These are phyloP conservation scores for Ornithoptera alexandrae DNA, from an alignment of 2,888 invertebrate species.

Conservation along the genomic window DNA sequence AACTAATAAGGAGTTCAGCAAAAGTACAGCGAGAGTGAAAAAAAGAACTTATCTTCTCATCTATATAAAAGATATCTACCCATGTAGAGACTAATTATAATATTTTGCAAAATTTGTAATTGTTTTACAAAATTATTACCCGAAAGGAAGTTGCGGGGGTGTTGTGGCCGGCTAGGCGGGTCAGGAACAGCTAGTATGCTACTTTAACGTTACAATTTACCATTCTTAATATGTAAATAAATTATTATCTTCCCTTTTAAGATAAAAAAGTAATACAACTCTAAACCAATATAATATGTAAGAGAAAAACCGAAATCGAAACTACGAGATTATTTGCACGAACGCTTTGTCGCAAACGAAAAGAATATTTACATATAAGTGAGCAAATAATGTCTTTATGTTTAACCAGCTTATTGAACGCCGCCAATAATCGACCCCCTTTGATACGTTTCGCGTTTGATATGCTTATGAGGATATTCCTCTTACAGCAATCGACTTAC, in stretches of 20 bases:
- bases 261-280: not conserved
- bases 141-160: too few relatives aligned
- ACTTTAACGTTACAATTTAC: too few relatives aligned
- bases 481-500: constrained; percentile 9
- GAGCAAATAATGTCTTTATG: constrained; percentile 11
- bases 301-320: not conserved
- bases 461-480: constrained; percentile 24
- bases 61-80: too few relatives aligned
- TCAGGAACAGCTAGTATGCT: too few relatives aligned
- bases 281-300: not conserved
- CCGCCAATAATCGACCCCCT: constrained; percentile 22
- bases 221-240: too few relatives aligned
- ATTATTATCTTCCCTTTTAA: not conserved
- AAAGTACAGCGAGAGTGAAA: too few relatives aligned
- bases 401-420: constrained; percentile 18
- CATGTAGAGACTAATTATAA: too few relatives aligned
- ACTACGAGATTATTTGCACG: not conserved
- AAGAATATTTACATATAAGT: constrained; percentile 11
- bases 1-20: too few relatives aligned
- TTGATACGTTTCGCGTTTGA: constrained; percentile 23
- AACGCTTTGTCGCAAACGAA: not conserved
- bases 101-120: too few relatives aligned
- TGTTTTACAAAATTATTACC: too few relatives aligned
- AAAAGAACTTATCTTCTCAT: too few relatives aligned
- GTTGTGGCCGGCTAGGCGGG: too few relatives aligned